Evolutionary conservation across 2,888 invertebrate species (phyloP).

Genomic region (Dynastes hyllus): DNA sequence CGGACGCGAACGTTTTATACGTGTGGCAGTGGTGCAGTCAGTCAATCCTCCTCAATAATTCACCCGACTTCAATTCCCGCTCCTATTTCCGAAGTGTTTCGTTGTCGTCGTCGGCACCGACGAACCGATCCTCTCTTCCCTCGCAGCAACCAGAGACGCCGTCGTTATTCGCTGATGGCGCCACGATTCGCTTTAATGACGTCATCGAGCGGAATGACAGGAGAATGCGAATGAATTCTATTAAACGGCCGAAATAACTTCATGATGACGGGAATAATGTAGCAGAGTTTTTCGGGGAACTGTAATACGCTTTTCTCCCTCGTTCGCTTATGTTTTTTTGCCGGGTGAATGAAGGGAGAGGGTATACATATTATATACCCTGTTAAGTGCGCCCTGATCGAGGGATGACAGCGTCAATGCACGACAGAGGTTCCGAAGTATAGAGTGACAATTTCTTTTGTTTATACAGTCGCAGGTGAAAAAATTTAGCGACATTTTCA

Average conservation of each 20-base stretch:
- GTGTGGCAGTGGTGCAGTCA: too few relatives aligned
- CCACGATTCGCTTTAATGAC: slow-evolving; percentile 40
- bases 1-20: too few relatives aligned
- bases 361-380: too few relatives aligned
- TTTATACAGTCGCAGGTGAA: too few relatives aligned
- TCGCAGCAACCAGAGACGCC: slow-evolving; percentile 5
- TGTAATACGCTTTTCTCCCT: background rate
- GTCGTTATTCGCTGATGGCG: slow-evolving; percentile 30
- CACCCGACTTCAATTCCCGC: too few relatives aligned
- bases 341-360: background rate
- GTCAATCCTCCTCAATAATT: too few relatives aligned
- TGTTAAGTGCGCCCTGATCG: background rate
- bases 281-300: slow-evolving; percentile 30
- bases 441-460: too few relatives aligned
- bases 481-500: too few relatives aligned
- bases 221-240: slow-evolving; percentile 46
- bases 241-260: slow-evolving; percentile 37
- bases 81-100: too few relatives aligned
- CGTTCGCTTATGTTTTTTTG: slow-evolving; percentile 9
- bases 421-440: background rate
- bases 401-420: background rate
- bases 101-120: too few relatives aligned
- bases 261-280: slow-evolving; percentile 44
- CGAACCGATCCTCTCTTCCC: too few relatives aligned
- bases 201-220: slow-evolving; percentile 32